Base-by-base conservation (phyloP, 2,888 invertebrate species). In the Drosophila dives region DNA sequence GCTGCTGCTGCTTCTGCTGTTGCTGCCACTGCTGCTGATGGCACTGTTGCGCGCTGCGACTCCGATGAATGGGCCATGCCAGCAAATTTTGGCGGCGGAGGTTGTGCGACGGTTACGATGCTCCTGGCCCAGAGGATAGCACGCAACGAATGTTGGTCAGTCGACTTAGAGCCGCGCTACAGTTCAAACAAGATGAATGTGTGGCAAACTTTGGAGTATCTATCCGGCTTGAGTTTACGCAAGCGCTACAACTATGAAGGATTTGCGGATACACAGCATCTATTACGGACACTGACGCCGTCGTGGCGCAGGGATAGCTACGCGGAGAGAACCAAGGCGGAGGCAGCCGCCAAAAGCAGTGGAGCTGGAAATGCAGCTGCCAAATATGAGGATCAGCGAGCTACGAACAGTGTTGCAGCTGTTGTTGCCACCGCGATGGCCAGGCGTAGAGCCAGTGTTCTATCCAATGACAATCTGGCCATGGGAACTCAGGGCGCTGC, bases 161-260 rank as follows among this genome's bases (percentile, higher is more conserved):
- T 92, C 88, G 91, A 90, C 64, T 86, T 90, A 68, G 89, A 91
- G 76, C 83, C 88, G 80, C 87, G 88, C 76, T 89, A 90, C 87
- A 78, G 90, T 84, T 72, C 91, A 81, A 92, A 92, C 88, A 91
- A 83, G 67, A 92, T 92, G 92, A 92, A 92, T 71, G 91, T 93
- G 42, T 93, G 93, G 93, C 93, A 93, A 63, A 92, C 93, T 48
- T 76, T 93, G 10, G 93, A 93, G 63, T 89, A 91, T 54, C 86
- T 93, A 4, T 91, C 92, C 75, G 83, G 89, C 0, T 51, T 90
- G 17, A 91, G 84, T 71, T 76, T 91, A 11, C 87, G 92, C 3
- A 92, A 91, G 60, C 86, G 86, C 11, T 92, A 91, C 63, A 92
- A 92, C 61, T 92, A 92, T 60, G 92, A 92, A 38, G 92, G 92